Base-by-base conservation (phyloP, 2,888 invertebrate species). In the Meganola albula region DNA sequence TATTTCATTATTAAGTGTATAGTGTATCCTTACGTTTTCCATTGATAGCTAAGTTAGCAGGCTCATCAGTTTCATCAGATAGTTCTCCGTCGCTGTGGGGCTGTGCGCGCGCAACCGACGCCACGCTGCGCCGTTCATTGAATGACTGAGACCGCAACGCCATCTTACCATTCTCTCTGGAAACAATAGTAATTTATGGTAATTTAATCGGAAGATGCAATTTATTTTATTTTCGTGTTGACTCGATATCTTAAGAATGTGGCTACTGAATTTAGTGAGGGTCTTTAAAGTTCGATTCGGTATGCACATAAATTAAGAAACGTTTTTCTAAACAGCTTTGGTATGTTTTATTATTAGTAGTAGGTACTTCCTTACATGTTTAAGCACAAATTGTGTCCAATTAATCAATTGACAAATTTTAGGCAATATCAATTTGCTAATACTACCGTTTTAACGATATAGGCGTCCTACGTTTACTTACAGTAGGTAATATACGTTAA, bases 51-150 rank as follows among this genome's bases (percentile, higher is more conserved):
- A 74, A 53, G 44, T 77, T 76, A 5, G 72, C 62, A 0, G 76
- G 73, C n/a, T 82, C 80, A 4, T 82, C 82, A 0, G 58, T 59
- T 20, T 75, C 80, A 37, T 85, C 83, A 1, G 83, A 78, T 0
- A 84, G 63, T 34, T 87, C 87, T 1, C 86, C 85, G 37, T 85
- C 87, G 54, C 86, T 86, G 64, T 84, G 85, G 10, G 85, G 83
- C 63, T 83, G 85, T 48, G 76, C 70, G 18, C 79, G 79, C 61
- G 77, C 64, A 21, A 74, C 55, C 2, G 74, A 61, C 18, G 74
- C 57, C 32, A 58, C 76, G 48, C 51, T 50, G 13, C 84, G 77
- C 7, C 78, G 67, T 63, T 86, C 87, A 62, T 86, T 86, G 63
- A 87, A 86, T 37, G 86, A 86, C 54, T 86, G 85, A 37, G 87